Evolutionary conservation across 2,888 invertebrate species (phyloP), one percentile per base, ranked within the genome.

Genomic region (Sarcophaga caerulescens): DNA sequence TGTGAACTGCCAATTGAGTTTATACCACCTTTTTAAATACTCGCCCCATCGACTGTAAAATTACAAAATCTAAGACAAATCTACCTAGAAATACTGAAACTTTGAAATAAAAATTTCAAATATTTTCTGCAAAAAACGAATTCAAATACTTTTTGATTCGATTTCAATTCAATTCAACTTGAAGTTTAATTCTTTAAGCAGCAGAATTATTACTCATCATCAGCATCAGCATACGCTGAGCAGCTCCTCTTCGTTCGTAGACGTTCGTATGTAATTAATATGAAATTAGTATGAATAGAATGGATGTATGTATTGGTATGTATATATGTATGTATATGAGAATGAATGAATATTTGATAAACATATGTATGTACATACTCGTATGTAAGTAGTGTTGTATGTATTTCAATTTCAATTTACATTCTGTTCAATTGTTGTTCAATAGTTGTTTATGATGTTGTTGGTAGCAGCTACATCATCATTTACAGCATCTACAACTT

Each of bases 181-280:
- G 2, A 35, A 35, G 2, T 52, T 52, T 12, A 17, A 52, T 52
- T 52, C 17, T 17, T 52, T 25, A 21, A 25, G 23, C 44, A 76
- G 25, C 66, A 68, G 62, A 77, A 62, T 83, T 73, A 62, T 83
- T 68, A 71, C 66, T 71, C 77, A 83, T 78, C 82, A 44, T 66
- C 35, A n/a, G 45, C 35, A 60, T 19, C 4, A 60, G 6, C 25
- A 25, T 25, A 25, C 25, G 4, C 25, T 35, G 35, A 35, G 35
- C 2, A n/a, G 60, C 4, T 11, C 52, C 62, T 35, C 47, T 25
- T 12, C 47, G 21, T 21, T 12, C 4, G 12, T 59, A 44, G 57
- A 44, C 23, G 23, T 47, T 52, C 65, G 14, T 63, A 63, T 14
- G 14, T 17, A 14, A 52, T 52, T 14, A 52, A 52, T 12, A 14